Conservation (phyloP, 2,888 invertebrate genomes). For the Diarsia mendica region DNA sequence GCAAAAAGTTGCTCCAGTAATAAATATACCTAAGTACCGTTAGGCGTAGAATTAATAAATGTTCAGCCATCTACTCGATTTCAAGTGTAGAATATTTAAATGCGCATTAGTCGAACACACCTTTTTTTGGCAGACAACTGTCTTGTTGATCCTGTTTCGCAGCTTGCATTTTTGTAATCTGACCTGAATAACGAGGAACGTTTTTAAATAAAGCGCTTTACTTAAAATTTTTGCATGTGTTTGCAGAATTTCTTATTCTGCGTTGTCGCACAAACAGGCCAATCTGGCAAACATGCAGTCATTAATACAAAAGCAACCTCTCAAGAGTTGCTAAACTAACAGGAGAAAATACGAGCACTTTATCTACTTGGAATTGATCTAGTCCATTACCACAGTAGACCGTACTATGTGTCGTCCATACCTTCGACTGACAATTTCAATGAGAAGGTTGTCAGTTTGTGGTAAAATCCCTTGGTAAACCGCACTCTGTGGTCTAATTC, state of each 20-base stretch:
- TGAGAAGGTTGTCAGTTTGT: not conserved
- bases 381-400: not conserved
- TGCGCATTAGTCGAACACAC: slow-evolving; percentile 29
- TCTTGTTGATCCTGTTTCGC: slow-evolving; percentile 19
- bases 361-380: not conserved
- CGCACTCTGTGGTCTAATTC: slow-evolving; percentile 17
- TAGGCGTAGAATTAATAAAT: slow-evolving; percentile 51
- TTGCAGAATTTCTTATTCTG: not conserved
- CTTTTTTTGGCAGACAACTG: slow-evolving; percentile 15
- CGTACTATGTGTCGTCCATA: too few species aligned
- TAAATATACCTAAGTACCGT: slow-evolving; percentile 56
- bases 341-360: not conserved
- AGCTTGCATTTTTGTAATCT: slow-evolving; percentile 1
- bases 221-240: not conserved
- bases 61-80: slow-evolving; percentile 31
- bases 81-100: slow-evolving; percentile 67
- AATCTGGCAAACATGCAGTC: not conserved
- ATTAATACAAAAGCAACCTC: not conserved
- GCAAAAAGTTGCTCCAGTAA: slow-evolving; percentile 45
- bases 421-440: not conserved
- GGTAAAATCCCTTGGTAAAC: not conserved
- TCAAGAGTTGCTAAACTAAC: not conserved
- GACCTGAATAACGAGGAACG: not conserved
- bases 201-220: not conserved
- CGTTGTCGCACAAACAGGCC: not conserved